Evolutionary conservation across 64 coral and sea anemone genomes (phyloP).

Genomic region (Pachyseris speciosa): DNA sequence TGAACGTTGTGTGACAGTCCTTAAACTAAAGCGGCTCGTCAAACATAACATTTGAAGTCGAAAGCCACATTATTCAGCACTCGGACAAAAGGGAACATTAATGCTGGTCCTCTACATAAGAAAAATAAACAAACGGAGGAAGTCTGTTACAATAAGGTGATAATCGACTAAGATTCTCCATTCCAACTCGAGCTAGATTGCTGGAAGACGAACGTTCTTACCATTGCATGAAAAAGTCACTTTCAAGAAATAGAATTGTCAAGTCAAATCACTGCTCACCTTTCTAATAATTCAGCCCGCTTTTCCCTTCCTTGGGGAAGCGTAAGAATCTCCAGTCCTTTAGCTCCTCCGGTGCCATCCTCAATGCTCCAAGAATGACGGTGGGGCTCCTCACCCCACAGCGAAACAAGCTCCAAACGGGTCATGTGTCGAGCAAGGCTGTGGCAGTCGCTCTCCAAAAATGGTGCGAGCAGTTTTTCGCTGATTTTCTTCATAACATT

Average conservation of each 20-base stretch:
- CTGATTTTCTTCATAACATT: constrained; percentile 79
- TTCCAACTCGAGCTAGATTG: too few species aligned
- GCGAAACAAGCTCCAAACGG: constrained; percentile 56
- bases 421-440: constrained; percentile 85
- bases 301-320: constrained; percentile 87
- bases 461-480: constrained; percentile 63
- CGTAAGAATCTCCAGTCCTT: constrained; percentile 75
- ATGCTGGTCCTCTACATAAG: too few species aligned
- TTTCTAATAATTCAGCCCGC: constrained; percentile 66
- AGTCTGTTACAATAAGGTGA: too few species aligned
- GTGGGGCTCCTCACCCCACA: constrained; percentile 64
- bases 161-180: too few species aligned
- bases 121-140: too few species aligned
- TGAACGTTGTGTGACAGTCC: too few species aligned
- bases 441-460: constrained; percentile 51
- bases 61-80: too few species aligned
- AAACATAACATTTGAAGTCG: too few species aligned
- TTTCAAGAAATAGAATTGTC: too few species aligned
- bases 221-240: too few species aligned
- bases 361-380: constrained; percentile 51
- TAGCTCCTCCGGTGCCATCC: constrained; percentile 79
- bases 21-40: neutral
- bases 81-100: too few species aligned
- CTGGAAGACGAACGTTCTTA: too few species aligned
- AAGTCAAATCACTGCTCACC: constrained; percentile 40